phyloP scores from a whole-genome alignment of 2,113 vertebrate genomes.

The Brachyhypopomus gauderio region DNA sequence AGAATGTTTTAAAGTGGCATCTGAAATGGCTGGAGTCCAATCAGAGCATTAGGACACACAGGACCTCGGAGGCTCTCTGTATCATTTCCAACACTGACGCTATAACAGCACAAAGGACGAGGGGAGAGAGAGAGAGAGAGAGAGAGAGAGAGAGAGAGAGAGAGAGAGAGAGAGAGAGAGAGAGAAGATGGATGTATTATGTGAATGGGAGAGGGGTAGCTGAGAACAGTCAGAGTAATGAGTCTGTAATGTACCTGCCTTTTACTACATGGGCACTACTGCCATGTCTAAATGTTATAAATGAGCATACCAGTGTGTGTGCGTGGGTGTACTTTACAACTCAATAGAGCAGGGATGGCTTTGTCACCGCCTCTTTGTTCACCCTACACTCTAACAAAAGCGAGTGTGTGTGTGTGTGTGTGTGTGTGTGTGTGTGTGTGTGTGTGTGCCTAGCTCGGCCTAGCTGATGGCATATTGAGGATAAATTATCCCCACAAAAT shows the following conservation, averaged over 20 bases:
- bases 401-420: background rate
- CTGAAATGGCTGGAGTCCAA: slow-evolving; percentile 43
- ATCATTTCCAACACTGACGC: slow-evolving; percentile 11
- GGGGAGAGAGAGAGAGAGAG: background rate
- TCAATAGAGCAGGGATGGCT: no score
- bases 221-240: slow-evolving; percentile 61
- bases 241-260: slow-evolving; percentile 42
- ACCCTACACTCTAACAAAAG: no score
- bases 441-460: no score
- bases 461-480: no score
- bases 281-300: slow-evolving; percentile 22
- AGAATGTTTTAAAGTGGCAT: background rate
- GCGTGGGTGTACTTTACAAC: background rate
- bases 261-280: slow-evolving; percentile 1
- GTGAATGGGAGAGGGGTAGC: slow-evolving; percentile 54
- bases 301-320: slow-evolving; percentile 1
- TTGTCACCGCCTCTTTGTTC: no score
- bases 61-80: slow-evolving; percentile 36
- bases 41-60: slow-evolving; percentile 36
- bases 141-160: background rate
- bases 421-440: no score
- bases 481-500: no score
- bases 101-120: slow-evolving; percentile 4
- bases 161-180: background rate
- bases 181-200: background rate